Evolutionary conservation across 2,113 vertebrate species (phyloP), one percentile per base, ranked within the genome.

Genomic region (Eonycteris spelaea): DNA sequence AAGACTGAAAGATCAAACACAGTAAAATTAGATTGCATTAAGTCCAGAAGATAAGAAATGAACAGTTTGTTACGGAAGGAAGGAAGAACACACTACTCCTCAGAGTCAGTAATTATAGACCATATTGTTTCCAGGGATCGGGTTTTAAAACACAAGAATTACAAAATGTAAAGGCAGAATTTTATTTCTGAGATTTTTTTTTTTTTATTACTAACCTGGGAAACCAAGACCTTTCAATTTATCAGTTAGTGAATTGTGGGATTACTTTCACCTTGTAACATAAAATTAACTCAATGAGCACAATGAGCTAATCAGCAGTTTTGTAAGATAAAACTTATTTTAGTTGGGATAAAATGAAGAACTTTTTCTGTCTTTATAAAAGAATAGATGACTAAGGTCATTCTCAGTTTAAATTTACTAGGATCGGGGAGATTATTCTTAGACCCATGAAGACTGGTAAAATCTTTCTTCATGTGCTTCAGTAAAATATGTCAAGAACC

Each of bases 231-330:
- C 35, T 75, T 51, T 55, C 65, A 35, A 57, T 13, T 70, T 53
- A 67, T 91, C 40, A 45, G 19, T 9, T 65, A 26, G 68, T 82
- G 61, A 79, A 53, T 16, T 86, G 59, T 51, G 85, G 61, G 30
- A 33, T 38, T 74, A 38, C 8, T 73, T 90, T 94, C 57, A 63
- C 22, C 67, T 67, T 8, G 22, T 21, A n/a, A 16, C 35, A 18
- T 65, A 90, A 95, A 92, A 92, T 95, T 79, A 92, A 87, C 26
- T 87, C 85, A 57, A 7, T 43, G 55, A 96, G 22, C 48, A 78
- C 33, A 61, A 48, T 48, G 48, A 57, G n/a, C 38, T 82, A 83
- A 73, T 15, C 84, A 63, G 22, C 33, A 86, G 28, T 84, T 63
- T 83, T 55, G 33, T 57, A 65, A 79, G 33, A 77, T 63, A 70